Evolutionary conservation across 2,797 vertebrate genomes (phyloP).

Genomic region (Ctenosaura bakeri): DNA sequence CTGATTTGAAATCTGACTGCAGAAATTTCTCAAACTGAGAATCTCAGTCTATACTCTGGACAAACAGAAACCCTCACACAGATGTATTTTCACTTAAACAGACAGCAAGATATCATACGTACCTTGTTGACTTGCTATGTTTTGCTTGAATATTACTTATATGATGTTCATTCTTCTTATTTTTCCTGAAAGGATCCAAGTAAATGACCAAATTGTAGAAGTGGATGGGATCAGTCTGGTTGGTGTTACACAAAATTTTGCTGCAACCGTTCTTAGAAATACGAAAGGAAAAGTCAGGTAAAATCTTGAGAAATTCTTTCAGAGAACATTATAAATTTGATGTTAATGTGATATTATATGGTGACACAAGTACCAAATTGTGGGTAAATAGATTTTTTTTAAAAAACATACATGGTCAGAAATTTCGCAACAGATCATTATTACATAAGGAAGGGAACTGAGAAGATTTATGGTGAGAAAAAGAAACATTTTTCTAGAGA

Average conservation of each 20-base stretch:
- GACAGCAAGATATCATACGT: background rate
- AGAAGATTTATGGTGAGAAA: background rate
- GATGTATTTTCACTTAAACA: background rate
- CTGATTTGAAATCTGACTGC: too few relatives aligned
- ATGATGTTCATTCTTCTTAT: conserved; percentile 39
- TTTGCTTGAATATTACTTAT: background rate
- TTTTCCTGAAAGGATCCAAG: conserved; percentile 88
- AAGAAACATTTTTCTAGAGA: background rate
- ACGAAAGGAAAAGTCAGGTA: conserved; percentile 97
- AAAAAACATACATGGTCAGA: background rate
- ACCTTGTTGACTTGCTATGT: background rate
- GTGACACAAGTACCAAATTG: background rate
- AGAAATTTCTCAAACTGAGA: too few relatives aligned
- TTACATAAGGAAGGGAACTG: background rate
- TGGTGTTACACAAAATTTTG: conserved; percentile 98
- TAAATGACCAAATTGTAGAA: conserved; percentile 99
- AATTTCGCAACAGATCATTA: background rate
- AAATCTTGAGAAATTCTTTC: conserved; percentile 22
- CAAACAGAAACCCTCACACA: too few relatives aligned
- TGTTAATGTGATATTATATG: background rate
- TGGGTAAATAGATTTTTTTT: conserved; percentile 3
- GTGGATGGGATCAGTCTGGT: conserved; percentile 97
- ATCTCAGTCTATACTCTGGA: too few relatives aligned
- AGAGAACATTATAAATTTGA: conserved; percentile 1
- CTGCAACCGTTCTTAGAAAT: conserved; percentile 96